Conservation (phyloP, 2,113 vertebrate species). For the Riparia riparia region DNA sequence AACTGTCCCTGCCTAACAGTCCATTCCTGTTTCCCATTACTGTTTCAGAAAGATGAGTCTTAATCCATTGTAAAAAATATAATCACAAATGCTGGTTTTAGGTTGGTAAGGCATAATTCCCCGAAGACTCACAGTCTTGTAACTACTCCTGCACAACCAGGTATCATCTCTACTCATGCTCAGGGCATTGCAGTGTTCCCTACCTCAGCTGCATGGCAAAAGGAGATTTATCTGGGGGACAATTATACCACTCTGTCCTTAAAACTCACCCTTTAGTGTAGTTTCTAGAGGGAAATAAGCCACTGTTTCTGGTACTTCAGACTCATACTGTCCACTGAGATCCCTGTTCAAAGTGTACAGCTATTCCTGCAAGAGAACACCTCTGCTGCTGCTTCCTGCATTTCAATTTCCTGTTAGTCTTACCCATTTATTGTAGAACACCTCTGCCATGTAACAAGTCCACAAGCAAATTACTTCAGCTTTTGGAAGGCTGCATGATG, state of each 20-base stretch:
- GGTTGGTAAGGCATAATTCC: not conserved
- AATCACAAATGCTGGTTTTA: not conserved
- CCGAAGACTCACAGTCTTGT: not conserved
- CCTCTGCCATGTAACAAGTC: not conserved
- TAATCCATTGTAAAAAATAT: not conserved
- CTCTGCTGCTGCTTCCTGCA: not conserved
- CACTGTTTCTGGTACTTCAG: not conserved
- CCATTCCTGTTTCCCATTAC: not conserved
- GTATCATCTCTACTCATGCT: not conserved
- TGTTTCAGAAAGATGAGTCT: not conserved
- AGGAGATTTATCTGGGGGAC: not conserved
- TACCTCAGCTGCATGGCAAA: not conserved
- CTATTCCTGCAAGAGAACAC: not conserved
- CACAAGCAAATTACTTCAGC: not conserved
- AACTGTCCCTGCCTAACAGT: not conserved
- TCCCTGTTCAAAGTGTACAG: not conserved
- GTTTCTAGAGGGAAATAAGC: not conserved
- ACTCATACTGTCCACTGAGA: not conserved
- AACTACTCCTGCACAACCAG: not conserved
- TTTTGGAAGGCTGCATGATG: not conserved
- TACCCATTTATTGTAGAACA: not conserved
- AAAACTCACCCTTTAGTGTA: not conserved
- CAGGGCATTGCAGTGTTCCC: not conserved
- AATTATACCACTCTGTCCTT: not conserved
- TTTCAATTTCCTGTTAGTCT: not conserved